phyloP scores from a whole-genome alignment of 1,140 invertebrate genomes.

The Lamellibrachia luymesi region DNA sequence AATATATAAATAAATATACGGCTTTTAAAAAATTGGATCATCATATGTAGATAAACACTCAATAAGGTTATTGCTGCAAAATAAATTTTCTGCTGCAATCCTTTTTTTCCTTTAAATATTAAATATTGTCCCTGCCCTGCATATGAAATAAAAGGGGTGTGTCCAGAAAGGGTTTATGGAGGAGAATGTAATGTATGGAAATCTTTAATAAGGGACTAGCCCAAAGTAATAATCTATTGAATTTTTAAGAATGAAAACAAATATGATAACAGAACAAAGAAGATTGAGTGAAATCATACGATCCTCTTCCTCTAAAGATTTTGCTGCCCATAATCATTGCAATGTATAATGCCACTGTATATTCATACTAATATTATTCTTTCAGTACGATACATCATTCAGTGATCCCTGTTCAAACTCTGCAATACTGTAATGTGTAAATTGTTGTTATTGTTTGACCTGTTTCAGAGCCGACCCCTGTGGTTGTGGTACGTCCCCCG shows the following conservation, averaged over 20 bases:
- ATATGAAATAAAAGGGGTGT: too few relatives aligned
- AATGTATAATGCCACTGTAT: not conserved
- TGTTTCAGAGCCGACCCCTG: not conserved
- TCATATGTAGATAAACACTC: too few relatives aligned
- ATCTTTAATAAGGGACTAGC: not conserved
- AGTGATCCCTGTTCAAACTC: not conserved
- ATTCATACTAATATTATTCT: not conserved
- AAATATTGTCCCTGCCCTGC: too few relatives aligned
- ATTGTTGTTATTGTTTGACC: not conserved
- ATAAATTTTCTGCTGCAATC: too few relatives aligned
- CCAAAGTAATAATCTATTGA: not conserved
- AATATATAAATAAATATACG: too few relatives aligned
- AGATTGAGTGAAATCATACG: not conserved
- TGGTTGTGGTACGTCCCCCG: constrained; percentile 15
- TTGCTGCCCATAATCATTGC: not conserved
- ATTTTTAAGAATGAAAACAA: not conserved
- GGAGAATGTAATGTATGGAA: not conserved
- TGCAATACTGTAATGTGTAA: not conserved
- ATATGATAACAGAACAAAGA: not conserved
- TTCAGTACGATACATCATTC: not conserved
- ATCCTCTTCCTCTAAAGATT: not conserved
- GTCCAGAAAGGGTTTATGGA: too few relatives aligned
- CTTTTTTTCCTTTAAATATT: too few relatives aligned
- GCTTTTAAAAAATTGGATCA: too few relatives aligned
- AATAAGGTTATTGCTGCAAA: too few relatives aligned